Evolutionary conservation across 1,140 invertebrate genomes (phyloP).

Genomic region (Saccostrea glomerata): DNA sequence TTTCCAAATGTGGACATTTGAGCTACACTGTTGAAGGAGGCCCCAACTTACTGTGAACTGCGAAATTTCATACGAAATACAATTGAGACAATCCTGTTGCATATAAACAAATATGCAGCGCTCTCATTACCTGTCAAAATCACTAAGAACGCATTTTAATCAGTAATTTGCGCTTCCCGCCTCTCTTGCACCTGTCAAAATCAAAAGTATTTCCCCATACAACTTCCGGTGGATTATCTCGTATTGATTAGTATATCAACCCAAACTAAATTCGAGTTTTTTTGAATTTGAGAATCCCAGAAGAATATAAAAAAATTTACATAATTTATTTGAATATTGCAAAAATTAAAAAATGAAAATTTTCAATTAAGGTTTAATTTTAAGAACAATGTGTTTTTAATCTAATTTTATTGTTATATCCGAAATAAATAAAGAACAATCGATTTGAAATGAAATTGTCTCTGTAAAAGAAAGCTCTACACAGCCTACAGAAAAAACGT

Average conservation of each 20-base stretch:
- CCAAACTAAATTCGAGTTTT: background rate
- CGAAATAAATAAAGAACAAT: background rate
- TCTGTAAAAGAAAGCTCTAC: background rate
- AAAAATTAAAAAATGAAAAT: background rate
- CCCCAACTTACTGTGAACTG: background rate
- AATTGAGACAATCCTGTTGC: background rate
- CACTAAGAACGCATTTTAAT: background rate
- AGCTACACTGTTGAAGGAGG: too few species aligned
- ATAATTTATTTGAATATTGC: background rate
- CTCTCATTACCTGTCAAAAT: background rate
- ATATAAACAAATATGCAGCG: background rate
- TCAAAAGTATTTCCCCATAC: slow-evolving; percentile 2
- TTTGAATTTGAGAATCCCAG: background rate
- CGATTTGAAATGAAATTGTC: background rate
- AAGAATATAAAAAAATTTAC: background rate
- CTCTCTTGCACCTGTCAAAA: slow-evolving; percentile 32
- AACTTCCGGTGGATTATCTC: background rate
- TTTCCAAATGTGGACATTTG: too few species aligned
- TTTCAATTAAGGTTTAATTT: background rate
- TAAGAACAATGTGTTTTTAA: background rate
- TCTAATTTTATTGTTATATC: background rate
- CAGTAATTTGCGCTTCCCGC: slow-evolving; percentile 27
- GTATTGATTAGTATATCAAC: background rate
- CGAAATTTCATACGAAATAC: background rate
- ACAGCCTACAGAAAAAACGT: background rate